Evolutionary conservation across 2,797 vertebrate species (phyloP).

Genomic region (Staurois parvus): DNA sequence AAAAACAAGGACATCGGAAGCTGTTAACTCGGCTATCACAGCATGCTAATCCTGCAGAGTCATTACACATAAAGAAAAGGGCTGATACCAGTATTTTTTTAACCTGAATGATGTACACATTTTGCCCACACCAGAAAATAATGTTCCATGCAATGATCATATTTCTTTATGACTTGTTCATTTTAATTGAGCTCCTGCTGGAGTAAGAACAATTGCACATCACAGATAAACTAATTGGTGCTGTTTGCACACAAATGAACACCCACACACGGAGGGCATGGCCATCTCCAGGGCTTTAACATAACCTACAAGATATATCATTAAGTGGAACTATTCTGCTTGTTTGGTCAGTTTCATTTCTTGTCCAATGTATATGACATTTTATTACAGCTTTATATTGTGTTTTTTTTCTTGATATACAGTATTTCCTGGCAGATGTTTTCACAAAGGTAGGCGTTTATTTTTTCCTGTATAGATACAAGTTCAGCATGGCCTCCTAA

Average conservation of each 20-base stretch:
- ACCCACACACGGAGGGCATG: background rate
- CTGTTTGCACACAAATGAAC: slow-evolving; percentile 35
- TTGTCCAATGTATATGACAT: background rate
- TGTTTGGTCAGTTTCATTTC: background rate
- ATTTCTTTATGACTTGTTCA: slow-evolving; percentile 28
- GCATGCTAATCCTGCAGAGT: background rate
- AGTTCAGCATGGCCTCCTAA: too few relatives aligned
- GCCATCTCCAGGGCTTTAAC: background rate
- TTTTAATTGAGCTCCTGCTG: slow-evolving; percentile 45
- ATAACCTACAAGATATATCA: background rate
- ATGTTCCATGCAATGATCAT: slow-evolving; percentile 8
- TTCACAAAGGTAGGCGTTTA: too few relatives aligned
- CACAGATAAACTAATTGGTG: slow-evolving; percentile 6
- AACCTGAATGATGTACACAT: background rate
- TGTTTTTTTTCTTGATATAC: background rate
- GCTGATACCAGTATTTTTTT: background rate
- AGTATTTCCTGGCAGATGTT: too few relatives aligned
- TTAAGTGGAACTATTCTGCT: background rate
- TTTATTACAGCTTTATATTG: background rate
- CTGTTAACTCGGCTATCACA: background rate
- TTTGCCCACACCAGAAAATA: background rate
- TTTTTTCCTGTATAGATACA: too few relatives aligned
- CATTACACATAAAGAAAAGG: background rate
- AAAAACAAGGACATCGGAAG: background rate
- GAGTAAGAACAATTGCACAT: background rate